Base-by-base conservation (phyloP, 2,797 vertebrate species). In the Lacerta bilineata region DNA sequence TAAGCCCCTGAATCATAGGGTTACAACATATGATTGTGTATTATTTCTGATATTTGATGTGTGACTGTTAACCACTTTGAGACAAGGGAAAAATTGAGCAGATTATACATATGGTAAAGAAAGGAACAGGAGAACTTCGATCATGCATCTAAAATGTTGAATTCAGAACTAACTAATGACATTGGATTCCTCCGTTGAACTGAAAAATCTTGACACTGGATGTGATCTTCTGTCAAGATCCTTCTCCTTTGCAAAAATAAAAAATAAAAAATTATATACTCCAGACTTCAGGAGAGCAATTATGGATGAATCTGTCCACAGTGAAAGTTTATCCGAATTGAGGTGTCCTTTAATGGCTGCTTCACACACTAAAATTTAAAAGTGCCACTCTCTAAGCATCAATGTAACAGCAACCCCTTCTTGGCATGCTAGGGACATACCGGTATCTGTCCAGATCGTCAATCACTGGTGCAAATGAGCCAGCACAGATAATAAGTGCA, bases 11-110 rank as follows among this genome's bases (percentile, higher is more conserved):
- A 71, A 59, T 59, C 81, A 84, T 8, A 59, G 5, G 33, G 66
- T 88, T 25, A 36, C 8, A 41, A 20, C 33, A 71, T 36, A 80
- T 59, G 4, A 29, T 80, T 80, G 33, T 5, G 17, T 18, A 71
- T 83, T 11, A n/a, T 64, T 43, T 78, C 43, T 84, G 43, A 84
- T 84, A 76, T 20, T 71, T 83, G 72, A 69, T 88, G 18, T 79
- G 27, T n/a, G 36, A 41, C 39, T 83, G 61, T n/a, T 78, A 69
- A n/a, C n/a, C 29, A 55, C 25, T 68, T 41, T 77, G 64, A 88
- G 46, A 59, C 43, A 69, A n/a, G 50, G 8, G 46, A 55, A n/a
- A 85, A 66, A 5, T 5, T 78, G 80, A 83, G 8, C 33, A 15
- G 33, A 27, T 69, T 84, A n/a, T 71, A 88, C 50, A 88, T 66